Evolutionary conservation across 2,113 vertebrate species (phyloP), one percentile per base, ranked within the genome.

Genomic region (Tympanuchus pallidicinctus): DNA sequence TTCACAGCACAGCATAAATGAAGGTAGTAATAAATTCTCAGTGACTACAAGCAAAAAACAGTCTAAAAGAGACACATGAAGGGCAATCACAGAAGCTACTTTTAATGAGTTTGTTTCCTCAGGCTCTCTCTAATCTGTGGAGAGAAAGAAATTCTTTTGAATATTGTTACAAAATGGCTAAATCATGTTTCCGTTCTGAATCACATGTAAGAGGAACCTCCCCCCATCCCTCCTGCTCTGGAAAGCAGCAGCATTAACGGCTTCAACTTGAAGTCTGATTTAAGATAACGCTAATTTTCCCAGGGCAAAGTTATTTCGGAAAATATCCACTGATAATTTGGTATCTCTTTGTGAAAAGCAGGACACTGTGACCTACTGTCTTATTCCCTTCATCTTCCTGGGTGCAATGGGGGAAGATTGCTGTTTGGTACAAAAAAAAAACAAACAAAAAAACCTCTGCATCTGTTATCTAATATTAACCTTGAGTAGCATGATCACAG

Each of bases 51-150:
- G 66, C 21, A 87, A 93, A 90, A 89, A 42, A 63, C 2, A 93
- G 90, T 94, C 71, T 45, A 64, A 85, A 93, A 28, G 38, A 88
- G 92, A 69, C 28, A 70, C 45, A 67, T 30, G 82, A 74, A 45
- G 30, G 36, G 16, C 18, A 79, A 78, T 74, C 18, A 24, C 36
- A 91, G 61, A 73, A 94, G 48, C 9, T 80, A 59, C 30, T 93
- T 86, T 66, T 56, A 91, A 83, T 48, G 1, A 70, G 61, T 64
- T 81, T 60, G 32, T 25, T 90, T 93, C 38, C 42, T 66, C 30
- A 48, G 57, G 36, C 4, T 69, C 8, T 20, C 27, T 66, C 27
- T 75, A 50, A 48, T 45, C 42, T 60, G 13, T 40, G 15, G 20
- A 86, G 10, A 42, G 19, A 71, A 89, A 89, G 0, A 63, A 80